Base-by-base conservation (phyloP, 2,113 vertebrate species). In the Hystrix cristata region DNA sequence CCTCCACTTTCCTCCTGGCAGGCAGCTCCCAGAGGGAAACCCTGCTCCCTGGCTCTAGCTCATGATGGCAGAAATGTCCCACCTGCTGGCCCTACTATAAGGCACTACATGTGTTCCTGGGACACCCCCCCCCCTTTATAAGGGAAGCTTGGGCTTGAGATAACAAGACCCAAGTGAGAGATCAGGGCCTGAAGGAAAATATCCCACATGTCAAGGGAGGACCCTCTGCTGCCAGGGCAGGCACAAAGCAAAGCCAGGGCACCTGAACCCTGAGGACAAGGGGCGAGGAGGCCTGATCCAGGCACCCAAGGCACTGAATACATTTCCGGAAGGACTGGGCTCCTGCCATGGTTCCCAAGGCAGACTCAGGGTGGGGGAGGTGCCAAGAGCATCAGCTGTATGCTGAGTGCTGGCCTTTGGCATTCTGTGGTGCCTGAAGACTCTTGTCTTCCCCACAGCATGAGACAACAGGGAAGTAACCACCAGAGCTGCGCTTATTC, bases 301-400 rank as follows among this genome's bases (percentile, higher is more conserved):
- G 23, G n/a, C 1, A 0, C 46, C 83, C 7, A 64, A 53, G 69
- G 62, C 43, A 9, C 64, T 25, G 21, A 38, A 59, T 43, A 14
- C 0, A 19, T 5, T 21, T 21, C 12, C 34, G 21, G 1, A 71
- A 23, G 74, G 43, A 3, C 51, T 34, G 15, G 19, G 53, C 25
- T 72, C 43, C 48, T 0, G 3, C 43, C 29, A 5, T 12, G 14
- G 53, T 15, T 12, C 13, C 43, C 89, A 21, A 74, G 60, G 53
- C 48, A 2, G 3, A 16, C 5, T 11, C 6, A n/a, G 65, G 7
- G 46, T 19, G 7, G 65, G 25, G 43, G 67, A 13, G 15, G 67
- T 5, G 13, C 16, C 0, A 7, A 67, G 53, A 46, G 11, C 10
- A 5, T 1, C 15, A 43, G 12, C 0, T 11, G 10, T 2, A 15